Conservation (phyloP, 2,888 invertebrate species). For the Ypsolopha scabrella region DNA sequence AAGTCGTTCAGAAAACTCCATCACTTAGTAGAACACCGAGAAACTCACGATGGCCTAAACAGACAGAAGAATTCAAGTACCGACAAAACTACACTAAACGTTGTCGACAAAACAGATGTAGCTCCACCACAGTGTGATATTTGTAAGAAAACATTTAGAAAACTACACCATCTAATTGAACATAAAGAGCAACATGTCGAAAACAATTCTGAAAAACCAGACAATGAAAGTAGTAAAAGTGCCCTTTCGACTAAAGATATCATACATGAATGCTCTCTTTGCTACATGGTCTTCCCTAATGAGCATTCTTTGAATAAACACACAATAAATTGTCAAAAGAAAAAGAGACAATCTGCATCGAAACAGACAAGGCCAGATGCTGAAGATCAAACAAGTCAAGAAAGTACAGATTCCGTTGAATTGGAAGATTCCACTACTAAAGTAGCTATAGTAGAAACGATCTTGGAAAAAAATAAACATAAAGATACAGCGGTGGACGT, state of each 20-base stretch:
- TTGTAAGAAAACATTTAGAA: conserved; percentile 59
- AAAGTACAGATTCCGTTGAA: background rate
- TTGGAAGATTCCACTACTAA: background rate
- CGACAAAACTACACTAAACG: conserved; percentile 16
- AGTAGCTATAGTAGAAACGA: background rate
- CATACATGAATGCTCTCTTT: conserved; percentile 62
- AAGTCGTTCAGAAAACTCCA: conserved; percentile 64
- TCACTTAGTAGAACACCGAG: conserved; percentile 61
- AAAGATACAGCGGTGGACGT: background rate
- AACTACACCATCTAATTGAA: conserved; percentile 52
- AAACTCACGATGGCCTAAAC: conserved; percentile 57
- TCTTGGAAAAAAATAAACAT: background rate
- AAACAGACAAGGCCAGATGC: conserved; percentile 24
- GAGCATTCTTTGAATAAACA: conserved; percentile 62
- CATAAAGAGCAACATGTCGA: conserved; percentile 60
- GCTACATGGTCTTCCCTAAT: conserved; percentile 67
- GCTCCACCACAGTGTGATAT: conserved; percentile 42
- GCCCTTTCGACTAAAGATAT: conserved; percentile 57
- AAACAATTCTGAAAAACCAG: conserved; percentile 51
- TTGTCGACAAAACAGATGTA: conserved; percentile 20
- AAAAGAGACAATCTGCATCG: conserved; percentile 43
- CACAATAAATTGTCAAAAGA: conserved; percentile 45
- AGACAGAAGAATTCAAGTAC: conserved; percentile 32
- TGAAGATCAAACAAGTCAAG: conserved; percentile 5
- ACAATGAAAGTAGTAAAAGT: conserved; percentile 55